Evolutionary conservation across 53 echinoderm and acorn worm genomes (phyloP).

Genomic region (Patiria pectinifera): DNA sequence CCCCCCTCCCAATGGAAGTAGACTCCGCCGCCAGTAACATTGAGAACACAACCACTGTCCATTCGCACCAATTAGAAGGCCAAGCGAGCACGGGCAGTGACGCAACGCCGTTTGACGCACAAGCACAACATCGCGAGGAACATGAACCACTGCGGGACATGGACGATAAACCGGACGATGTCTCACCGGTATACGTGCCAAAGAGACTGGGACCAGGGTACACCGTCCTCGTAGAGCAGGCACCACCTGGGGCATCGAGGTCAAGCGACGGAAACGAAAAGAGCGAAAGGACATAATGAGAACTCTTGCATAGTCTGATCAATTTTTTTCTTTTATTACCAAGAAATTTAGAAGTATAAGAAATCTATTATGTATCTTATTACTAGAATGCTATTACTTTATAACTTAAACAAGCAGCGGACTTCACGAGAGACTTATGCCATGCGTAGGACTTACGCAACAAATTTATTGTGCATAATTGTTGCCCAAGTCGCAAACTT

Average conservation of each 20-base stretch:
- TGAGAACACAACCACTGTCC: background rate
- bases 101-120: background rate
- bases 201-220: constrained; percentile 90
- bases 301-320: background rate
- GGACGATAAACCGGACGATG: background rate
- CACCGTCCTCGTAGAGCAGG: constrained; percentile 75
- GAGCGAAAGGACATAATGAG: constrained; percentile 11
- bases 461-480: no score
- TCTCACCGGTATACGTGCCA: constrained; percentile 54
- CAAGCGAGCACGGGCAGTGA: background rate
- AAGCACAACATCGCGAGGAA: background rate
- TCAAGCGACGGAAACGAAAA: constrained; percentile 9
- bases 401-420: no score
- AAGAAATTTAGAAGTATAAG: background rate
- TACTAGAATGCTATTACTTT: no score
- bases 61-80: background rate
- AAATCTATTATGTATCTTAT: background rate
- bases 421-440: no score
- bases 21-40: constrained; percentile 35
- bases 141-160: background rate
- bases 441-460: no score
- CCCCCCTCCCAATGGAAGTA: constrained; percentile 77
- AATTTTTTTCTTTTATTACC: background rate
- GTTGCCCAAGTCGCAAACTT: no score
- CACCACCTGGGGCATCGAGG: background rate